Evolutionary conservation across 2,113 vertebrate genomes (phyloP).

Genomic region (Neopipo cinnamomea): DNA sequence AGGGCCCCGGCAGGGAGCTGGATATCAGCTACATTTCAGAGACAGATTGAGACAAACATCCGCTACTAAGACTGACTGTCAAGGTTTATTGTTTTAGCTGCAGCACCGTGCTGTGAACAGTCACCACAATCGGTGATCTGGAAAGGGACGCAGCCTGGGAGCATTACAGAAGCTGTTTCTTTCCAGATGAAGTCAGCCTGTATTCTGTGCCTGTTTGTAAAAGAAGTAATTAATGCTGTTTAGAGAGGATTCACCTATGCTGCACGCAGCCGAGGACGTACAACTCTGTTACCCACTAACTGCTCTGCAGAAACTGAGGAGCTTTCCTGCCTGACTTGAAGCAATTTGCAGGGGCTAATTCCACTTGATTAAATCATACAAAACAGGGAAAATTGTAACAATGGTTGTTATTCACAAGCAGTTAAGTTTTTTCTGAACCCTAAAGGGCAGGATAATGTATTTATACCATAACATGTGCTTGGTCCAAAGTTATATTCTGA

Average conservation of each 20-base stretch:
- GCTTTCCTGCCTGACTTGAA: neutral
- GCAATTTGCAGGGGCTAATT: neutral
- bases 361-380: neutral
- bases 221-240: neutral
- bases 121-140: neutral
- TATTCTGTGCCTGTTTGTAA: neutral
- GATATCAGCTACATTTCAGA: neutral
- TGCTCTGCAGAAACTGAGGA: neutral
- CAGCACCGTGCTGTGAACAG: neutral
- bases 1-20: neutral
- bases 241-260: neutral
- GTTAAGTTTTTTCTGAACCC: neutral
- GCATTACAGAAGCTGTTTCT: neutral
- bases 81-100: neutral
- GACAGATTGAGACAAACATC: neutral
- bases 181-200: neutral
- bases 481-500: neutral
- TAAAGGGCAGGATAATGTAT: neutral
- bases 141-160: neutral
- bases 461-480: neutral
- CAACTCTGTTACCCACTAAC: neutral
- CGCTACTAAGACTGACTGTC: neutral
- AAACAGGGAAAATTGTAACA: neutral
- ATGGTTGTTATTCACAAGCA: neutral
- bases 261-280: neutral